A percentile compares a stretch with the other conserved stretches of the same genome.
Conservation (phyloP, 1,140 invertebrate species). For the Cotesia vestalis region DNA sequence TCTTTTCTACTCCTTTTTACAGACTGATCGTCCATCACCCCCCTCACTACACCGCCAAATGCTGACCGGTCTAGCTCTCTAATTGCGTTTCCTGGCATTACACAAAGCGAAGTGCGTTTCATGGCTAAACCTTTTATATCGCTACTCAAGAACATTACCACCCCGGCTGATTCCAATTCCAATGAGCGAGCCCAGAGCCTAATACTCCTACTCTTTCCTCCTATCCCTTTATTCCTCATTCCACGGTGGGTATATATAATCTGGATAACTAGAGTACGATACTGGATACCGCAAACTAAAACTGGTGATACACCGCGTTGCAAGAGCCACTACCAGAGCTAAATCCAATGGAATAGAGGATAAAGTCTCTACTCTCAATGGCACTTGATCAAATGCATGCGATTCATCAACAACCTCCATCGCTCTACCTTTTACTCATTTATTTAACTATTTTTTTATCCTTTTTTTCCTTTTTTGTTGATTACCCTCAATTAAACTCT, state of each 20-base stretch:
- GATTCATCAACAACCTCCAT: slow-evolving; percentile 3
- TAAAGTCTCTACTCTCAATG: slow-evolving; percentile 3
- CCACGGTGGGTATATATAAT: too few species aligned
- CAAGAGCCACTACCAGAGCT: too few species aligned
- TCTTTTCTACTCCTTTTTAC: background rate
- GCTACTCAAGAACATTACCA: too few species aligned
- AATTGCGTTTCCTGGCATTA: slow-evolving; percentile 49
- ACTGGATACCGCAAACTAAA: too few species aligned
- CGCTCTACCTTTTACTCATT: background rate
- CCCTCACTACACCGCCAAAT: slow-evolving; percentile 16
- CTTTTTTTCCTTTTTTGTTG: too few species aligned
- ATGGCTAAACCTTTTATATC: slow-evolving; percentile 11
- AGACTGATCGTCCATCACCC: slow-evolving; percentile 6
- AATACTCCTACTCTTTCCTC: too few species aligned
- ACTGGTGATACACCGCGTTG: too few species aligned
- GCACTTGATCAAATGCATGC: slow-evolving; percentile 18
- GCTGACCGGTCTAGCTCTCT: slow-evolving; percentile 47
- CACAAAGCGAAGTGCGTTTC: slow-evolving; percentile 21
- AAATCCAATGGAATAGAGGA: background rate
- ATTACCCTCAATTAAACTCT: slow-evolving; percentile 1
- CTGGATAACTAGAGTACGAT: too few species aligned
- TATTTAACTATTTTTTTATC: background rate
- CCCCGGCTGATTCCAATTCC: background rate
- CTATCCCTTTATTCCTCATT: too few species aligned
- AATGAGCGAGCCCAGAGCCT: background rate